Evolutionary conservation across 2,888 invertebrate species (phyloP), one percentile per base, ranked within the genome.

Genomic region (Platypus cylindrus): DNA sequence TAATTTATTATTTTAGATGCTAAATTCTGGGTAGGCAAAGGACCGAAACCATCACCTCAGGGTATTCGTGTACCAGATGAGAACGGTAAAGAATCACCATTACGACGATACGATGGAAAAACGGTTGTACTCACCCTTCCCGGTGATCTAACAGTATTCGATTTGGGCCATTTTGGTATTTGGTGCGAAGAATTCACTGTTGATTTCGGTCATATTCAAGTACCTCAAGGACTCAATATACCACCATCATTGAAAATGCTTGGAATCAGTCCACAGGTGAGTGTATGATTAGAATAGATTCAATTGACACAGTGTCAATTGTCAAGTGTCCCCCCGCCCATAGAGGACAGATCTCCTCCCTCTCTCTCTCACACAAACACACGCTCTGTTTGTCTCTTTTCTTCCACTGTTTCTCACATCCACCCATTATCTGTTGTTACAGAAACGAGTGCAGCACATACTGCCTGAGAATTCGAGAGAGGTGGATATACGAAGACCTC

Each of bases 111-210:
- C 61, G 79, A 84, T 60, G 71, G 73, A 46, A 89, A 91, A 64
- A 87, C 89, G 29, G 78, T 93, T 52, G 90, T 90, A 5, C 67
- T 93, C 20, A 89, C 89, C 0, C 65, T 93, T 43, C 91, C 91
- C 0, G 82, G 79, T 45, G 87, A 89, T 55, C 66, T 90, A 54
- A 91, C 90, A 3, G 75, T 91, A 30, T 87, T 89, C 59, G 89
- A 91, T 62, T 82, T 91, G 56, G 90, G 89, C 2, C 86, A 89
- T 66, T 85, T 93, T 60, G 86, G 83, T 15, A 78, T 91, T 41
- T 91, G 90, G 87, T 91, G 91, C 59, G 87, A 89, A 60, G 82
- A 85, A 4, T 91, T 89, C 67, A 80, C 86, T 27, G 89, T 90
- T 29, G 84, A 91, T 66, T 93, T 91, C 58, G 91, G 89, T 0